Evolutionary conservation across 2,797 vertebrate species (phyloP).

Genomic region (Dermochelys coriacea): DNA sequence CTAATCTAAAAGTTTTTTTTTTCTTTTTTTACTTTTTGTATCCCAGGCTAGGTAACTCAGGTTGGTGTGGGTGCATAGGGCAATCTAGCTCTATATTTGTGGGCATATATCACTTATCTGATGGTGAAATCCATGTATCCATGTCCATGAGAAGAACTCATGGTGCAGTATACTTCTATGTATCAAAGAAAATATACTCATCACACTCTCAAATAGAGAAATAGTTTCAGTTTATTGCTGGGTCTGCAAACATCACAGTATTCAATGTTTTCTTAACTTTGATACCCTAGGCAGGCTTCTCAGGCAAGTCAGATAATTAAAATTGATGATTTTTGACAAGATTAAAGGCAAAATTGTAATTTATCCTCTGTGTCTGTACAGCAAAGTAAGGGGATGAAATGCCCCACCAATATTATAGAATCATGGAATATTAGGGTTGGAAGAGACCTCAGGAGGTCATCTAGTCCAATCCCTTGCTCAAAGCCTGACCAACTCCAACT

Average conservation of each 20-base stretch:
- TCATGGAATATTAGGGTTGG: no score
- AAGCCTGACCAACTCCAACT: no score
- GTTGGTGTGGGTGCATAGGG: background rate
- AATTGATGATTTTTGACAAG: background rate
- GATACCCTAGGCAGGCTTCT: background rate
- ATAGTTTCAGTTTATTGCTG: background rate
- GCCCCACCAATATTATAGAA: background rate
- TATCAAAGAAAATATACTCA: accelerated
- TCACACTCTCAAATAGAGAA: background rate
- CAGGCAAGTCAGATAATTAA: accelerated
- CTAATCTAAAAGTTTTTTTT: no score
- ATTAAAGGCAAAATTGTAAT: background rate
- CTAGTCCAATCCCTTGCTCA: no score
- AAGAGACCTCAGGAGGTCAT: no score
- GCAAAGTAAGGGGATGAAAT: background rate
- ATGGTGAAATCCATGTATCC: accelerated
- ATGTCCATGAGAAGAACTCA: background rate
- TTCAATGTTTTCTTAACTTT: background rate
- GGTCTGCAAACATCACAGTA: accelerated
- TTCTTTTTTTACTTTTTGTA: background rate
- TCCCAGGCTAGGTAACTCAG: background rate
- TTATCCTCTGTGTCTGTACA: background rate
- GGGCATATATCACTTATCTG: background rate
- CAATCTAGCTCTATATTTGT: background rate
- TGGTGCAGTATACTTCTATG: background rate